A percentile compares a stretch with the other conserved stretches of the same genome.
Evolutionary conservation across 1,140 invertebrate species (phyloP).

Genomic region (Drosophila mayri): DNA sequence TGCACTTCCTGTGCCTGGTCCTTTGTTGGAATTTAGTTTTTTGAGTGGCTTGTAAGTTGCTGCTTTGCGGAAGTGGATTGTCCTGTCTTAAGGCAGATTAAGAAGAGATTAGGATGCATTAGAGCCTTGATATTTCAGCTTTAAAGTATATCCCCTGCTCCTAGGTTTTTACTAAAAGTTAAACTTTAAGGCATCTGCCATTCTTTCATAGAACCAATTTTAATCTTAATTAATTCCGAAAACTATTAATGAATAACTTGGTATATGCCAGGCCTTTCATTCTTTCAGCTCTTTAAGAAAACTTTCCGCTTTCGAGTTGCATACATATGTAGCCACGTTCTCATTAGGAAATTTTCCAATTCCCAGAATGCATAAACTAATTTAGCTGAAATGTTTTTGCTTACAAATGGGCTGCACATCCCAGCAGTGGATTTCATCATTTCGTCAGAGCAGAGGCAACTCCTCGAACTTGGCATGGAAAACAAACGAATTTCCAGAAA

Average conservation of each 20-base stretch:
- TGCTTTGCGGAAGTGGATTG: constrained; percentile 37
- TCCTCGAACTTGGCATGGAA: constrained; percentile 63
- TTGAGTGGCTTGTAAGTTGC: constrained; percentile 51
- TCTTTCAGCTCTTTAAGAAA: constrained; percentile 9
- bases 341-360: constrained; percentile 74
- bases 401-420: constrained; percentile 70
- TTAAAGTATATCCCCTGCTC: background rate
- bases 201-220: background rate
- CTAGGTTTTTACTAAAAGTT: background rate
- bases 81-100: constrained; percentile 14
- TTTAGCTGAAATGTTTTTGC: constrained; percentile 82
- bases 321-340: constrained; percentile 39
- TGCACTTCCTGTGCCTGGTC: constrained; percentile 52
- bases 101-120: constrained; percentile 1
- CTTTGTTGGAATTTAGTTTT: constrained; percentile 41
- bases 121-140: background rate
- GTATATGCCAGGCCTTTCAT: background rate
- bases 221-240: constrained; percentile 5
- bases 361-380: constrained; percentile 76
- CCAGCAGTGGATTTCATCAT: constrained; percentile 69
- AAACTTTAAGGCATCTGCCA: too few relatives aligned
- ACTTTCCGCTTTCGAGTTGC: constrained; percentile 14
- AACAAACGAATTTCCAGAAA: constrained; percentile 53
- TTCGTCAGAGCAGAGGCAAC: constrained; percentile 44
- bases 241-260: background rate